Conservation (phyloP, 2,797 vertebrate genomes). For the Phalloptychus januarius region DNA sequence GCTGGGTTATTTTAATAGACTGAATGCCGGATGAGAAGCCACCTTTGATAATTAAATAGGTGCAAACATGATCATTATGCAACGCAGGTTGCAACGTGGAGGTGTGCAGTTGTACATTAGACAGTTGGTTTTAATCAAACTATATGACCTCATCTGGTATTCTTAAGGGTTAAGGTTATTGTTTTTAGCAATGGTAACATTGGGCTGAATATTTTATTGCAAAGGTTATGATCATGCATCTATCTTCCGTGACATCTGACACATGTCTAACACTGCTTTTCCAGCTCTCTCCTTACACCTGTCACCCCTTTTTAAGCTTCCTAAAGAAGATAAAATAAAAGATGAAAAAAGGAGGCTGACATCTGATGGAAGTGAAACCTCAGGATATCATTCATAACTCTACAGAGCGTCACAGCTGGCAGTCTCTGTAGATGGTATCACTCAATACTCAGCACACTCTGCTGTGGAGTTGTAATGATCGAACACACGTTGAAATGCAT, state of each 20-base stretch:
- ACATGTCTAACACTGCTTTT: neutral
- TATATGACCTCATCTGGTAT: neutral
- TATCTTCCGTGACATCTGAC: neutral
- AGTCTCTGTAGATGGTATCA: conserved; percentile 26
- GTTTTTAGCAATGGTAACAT: neutral
- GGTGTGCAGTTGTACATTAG: neutral
- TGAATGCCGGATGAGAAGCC: neutral
- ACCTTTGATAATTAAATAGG: neutral
- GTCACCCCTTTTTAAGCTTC: conserved; percentile 18
- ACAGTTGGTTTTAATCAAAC: neutral
- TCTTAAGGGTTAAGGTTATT: neutral
- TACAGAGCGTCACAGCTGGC: conserved; percentile 30
- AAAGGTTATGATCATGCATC: neutral
- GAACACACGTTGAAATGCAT: conserved; percentile 16
- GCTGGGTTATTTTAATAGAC: neutral
- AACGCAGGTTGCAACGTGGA: neutral
- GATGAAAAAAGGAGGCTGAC: conserved; percentile 47
- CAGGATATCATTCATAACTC: conserved; percentile 34
- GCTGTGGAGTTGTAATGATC: conserved; percentile 28
- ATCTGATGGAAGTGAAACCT: conserved; percentile 42
- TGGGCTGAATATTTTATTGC: neutral
- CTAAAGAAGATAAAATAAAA: conserved; percentile 37
- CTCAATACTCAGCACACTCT: conserved; percentile 10
- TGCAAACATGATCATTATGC: no score
- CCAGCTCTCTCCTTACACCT: conserved; percentile 5